These are phyloP conservation scores for Oophaga pumilio DNA, from an alignment of 2,113 vertebrate species.

Conservation along the genomic window DNA sequence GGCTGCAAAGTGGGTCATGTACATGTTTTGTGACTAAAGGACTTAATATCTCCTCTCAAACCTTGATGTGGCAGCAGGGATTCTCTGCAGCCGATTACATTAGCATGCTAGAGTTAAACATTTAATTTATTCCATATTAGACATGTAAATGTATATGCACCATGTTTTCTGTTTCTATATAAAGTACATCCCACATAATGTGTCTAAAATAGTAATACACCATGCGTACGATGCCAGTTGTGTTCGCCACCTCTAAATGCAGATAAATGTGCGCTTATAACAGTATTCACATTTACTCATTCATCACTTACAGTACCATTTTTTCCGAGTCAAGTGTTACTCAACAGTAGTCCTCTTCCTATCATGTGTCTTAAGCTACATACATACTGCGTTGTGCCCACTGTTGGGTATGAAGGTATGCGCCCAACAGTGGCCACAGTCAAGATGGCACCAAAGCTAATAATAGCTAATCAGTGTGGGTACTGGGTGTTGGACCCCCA, in stretches of 20 bases:
- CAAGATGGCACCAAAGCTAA: too few species aligned
- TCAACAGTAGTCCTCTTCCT: too few species aligned
- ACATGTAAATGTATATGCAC: constrained; percentile 14
- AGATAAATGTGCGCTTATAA: background rate
- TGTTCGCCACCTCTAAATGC: background rate
- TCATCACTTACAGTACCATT: too few species aligned
- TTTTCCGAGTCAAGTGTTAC: too few species aligned
- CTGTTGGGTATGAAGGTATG: too few species aligned
- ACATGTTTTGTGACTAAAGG: constrained; percentile 27
- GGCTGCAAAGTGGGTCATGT: constrained; percentile 29
- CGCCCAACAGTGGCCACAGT: too few species aligned
- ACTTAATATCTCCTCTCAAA: constrained; percentile 25
- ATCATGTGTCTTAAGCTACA: background rate
- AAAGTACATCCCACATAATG: constrained; percentile 10
- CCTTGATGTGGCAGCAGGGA: constrained; percentile 17
- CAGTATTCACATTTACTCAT: background rate
- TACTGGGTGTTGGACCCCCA: too few species aligned
- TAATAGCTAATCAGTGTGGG: too few species aligned
- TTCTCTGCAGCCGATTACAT: background rate
- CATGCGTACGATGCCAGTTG: background rate
- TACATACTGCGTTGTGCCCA: too few species aligned
- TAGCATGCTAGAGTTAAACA: constrained; percentile 22
- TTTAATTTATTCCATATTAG: background rate
- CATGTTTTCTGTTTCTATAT: constrained; percentile 22
- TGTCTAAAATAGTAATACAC: background rate